Percentiles rank a stretch among this genome's conserved stretches.
phyloP scores from a whole-genome alignment of 35 echinoderm and acorn worm genomes.

The Apostichopus parvimensis region DNA sequence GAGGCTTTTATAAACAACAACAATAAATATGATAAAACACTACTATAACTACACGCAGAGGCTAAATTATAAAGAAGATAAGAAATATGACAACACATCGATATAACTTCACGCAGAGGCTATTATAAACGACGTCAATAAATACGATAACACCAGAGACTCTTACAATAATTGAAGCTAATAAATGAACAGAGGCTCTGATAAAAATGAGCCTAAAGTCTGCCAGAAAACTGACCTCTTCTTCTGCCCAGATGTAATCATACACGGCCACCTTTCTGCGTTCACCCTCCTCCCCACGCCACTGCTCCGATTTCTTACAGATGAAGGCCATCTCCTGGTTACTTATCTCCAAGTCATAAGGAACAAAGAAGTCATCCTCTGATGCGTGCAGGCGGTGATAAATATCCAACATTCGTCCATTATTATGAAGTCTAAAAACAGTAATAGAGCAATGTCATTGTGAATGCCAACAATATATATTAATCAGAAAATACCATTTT shows the following conservation, averaged over 20 bases:
- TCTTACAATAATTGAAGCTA: too few species aligned
- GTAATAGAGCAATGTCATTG: not conserved
- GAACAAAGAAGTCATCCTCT: slow-evolving; percentile 90
- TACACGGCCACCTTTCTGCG: slow-evolving; percentile 93
- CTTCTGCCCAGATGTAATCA: slow-evolving; percentile 97
- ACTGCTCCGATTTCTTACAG: slow-evolving; percentile 93
- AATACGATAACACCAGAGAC: too few species aligned
- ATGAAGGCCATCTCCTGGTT: slow-evolving; percentile 95
- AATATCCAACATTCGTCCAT: slow-evolving; percentile 97
- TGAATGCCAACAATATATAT: too few species aligned
- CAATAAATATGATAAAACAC: too few species aligned
- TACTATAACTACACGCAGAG: too few species aligned
- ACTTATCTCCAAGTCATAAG: slow-evolving; percentile 95
- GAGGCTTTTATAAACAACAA: too few species aligned
- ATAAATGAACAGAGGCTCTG: too few species aligned
- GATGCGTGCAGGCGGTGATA: slow-evolving; percentile 86
- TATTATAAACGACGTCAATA: too few species aligned
- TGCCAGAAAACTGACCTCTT: slow-evolving; percentile 22
- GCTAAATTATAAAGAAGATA: too few species aligned
- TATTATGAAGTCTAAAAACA: slow-evolving; percentile 87
- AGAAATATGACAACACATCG: too few species aligned
- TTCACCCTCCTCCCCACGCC: slow-evolving; percentile 95
- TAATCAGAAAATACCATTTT: too few species aligned
- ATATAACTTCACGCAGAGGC: too few species aligned
- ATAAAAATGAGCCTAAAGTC: not conserved